These are phyloP conservation scores for Camponotus floridanus DNA, from an alignment of 1,140 invertebrate genomes.

Conservation along the genomic window DNA sequence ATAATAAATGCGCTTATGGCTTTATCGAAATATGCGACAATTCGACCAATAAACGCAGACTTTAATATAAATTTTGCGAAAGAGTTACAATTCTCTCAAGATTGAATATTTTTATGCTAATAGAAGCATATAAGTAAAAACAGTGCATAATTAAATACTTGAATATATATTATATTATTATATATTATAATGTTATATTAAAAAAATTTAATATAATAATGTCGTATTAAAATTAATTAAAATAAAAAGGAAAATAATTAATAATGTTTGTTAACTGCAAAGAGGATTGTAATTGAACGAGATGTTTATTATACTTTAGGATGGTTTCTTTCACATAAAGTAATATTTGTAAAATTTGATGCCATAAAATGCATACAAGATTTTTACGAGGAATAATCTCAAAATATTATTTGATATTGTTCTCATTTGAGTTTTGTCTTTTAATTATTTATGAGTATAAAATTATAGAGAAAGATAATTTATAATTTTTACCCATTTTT, in stretches of 20 bases:
- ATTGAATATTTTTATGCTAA: slow-evolving; percentile 17
- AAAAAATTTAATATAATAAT: too few species aligned
- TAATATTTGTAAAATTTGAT: not conserved
- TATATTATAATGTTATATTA: not conserved
- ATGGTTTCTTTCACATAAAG: slow-evolving; percentile 1
- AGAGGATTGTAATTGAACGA: slow-evolving; percentile 2
- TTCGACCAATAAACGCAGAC: slow-evolving; percentile 6
- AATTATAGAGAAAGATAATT: not conserved
- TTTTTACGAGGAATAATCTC: not conserved
- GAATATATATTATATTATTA: not conserved
- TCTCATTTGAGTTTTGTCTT: not conserved
- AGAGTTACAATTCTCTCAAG: slow-evolving; percentile 1
- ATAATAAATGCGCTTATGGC: slow-evolving; percentile 43
- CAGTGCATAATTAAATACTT: slow-evolving; percentile 21
- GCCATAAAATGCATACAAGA: not conserved
- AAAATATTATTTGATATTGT: not conserved
- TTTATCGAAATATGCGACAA: slow-evolving; percentile 31
- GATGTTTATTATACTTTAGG: slow-evolving; percentile 31
- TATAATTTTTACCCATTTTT: not conserved
- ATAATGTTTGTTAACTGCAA: slow-evolving; percentile 9
- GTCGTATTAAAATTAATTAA: slow-evolving; percentile 22
- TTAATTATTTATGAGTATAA: not conserved
- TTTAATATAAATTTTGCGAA: slow-evolving; percentile 1
- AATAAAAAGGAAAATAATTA: slow-evolving; percentile 32
- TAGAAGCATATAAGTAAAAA: not conserved